A percentile compares a stretch with the other conserved stretches of the same genome.
Evolutionary conservation across 2,113 vertebrate species (phyloP).

Genomic region (Trematomus loennbergii): DNA sequence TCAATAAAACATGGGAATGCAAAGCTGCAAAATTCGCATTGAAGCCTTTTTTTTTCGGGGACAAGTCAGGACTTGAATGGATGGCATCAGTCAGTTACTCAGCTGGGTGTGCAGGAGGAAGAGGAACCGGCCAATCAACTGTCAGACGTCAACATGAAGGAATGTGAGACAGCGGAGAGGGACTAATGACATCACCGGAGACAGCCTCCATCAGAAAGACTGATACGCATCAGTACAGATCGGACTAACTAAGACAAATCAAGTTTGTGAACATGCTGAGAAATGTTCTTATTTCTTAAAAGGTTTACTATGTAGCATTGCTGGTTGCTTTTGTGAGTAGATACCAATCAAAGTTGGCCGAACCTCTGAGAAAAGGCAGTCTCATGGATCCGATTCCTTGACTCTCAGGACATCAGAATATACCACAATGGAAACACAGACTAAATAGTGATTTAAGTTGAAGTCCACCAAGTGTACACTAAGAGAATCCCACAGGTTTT

Average conservation of each 20-base stretch:
- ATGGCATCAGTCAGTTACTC: conserved; percentile 24
- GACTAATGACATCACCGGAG: conserved; percentile 3
- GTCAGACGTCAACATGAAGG: neutral
- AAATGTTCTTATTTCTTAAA: too few relatives aligned
- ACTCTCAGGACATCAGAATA: too few relatives aligned
- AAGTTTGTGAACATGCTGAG: neutral
- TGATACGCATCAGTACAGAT: neutral
- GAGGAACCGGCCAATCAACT: conserved; percentile 8
- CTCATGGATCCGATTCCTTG: too few relatives aligned
- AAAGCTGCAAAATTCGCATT: neutral
- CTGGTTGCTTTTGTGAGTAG: too few relatives aligned
- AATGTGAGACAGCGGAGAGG: conserved; percentile 8
- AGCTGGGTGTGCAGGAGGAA: conserved; percentile 8
- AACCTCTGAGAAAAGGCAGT: too few relatives aligned
- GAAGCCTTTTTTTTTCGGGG: neutral
- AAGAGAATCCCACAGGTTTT: too few relatives aligned
- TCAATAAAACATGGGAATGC: too few relatives aligned
- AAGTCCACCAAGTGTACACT: too few relatives aligned
- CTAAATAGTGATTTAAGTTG: too few relatives aligned
- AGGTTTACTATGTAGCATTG: too few relatives aligned
- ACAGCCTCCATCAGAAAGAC: conserved; percentile 1
- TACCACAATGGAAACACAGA: too few relatives aligned
- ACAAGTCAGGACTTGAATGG: conserved; percentile 32
- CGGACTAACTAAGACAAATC: neutral
- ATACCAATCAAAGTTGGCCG: too few relatives aligned